Evolutionary conservation across 2,797 vertebrate species (phyloP).

Genomic region (Rhabdomys pumilio): DNA sequence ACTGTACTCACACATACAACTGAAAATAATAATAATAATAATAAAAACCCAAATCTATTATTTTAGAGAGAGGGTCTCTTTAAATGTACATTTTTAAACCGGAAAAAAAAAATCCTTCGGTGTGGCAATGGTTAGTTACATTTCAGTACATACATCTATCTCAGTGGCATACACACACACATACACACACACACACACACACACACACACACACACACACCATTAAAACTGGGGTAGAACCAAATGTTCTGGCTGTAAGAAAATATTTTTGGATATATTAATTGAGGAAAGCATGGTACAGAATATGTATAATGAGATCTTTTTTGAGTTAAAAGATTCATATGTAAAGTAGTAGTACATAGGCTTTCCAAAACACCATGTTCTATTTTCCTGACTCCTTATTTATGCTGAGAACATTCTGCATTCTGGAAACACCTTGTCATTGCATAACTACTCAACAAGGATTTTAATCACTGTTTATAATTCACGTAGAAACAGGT

Average conservation of each 20-base stretch:
- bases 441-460: constrained; percentile 41
- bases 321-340: constrained; percentile 66
- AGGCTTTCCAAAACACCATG: constrained; percentile 61
- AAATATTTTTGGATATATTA: constrained; percentile 59
- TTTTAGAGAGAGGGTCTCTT: neutral
- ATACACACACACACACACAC: neutral
- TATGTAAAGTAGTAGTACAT: constrained; percentile 52
- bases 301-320: constrained; percentile 46
- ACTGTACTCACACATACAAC: neutral
- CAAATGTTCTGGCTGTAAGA: constrained; percentile 67
- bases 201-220: neutral
- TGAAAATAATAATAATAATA: neutral
- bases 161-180: neutral
- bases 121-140: constrained; percentile 2
- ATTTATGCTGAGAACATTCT: constrained; percentile 60
- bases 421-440: constrained; percentile 51
- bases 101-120: neutral
- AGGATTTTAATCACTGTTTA: constrained; percentile 47
- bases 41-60: neutral
- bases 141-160: neutral
- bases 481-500: constrained; percentile 12
- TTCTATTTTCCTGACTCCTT: constrained; percentile 59
- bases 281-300: constrained; percentile 53
- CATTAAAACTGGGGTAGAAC: constrained; percentile 30
- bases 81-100: neutral